Evolutionary conservation across 2,113 vertebrate species (phyloP), one percentile per base, ranked within the genome.

Genomic region (Periophthalmus modestus): DNA sequence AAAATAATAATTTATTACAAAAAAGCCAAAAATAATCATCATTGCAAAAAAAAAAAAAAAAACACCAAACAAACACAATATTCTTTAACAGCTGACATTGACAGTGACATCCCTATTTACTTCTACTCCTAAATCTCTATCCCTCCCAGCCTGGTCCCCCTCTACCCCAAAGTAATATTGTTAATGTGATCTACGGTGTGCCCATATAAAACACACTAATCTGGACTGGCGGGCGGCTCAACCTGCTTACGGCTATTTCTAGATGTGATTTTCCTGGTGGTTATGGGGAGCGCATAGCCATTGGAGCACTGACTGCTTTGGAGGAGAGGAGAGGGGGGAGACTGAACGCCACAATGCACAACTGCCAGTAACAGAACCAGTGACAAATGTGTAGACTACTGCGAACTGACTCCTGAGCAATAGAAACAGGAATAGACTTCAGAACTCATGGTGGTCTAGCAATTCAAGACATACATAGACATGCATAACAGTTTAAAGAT

Each of bases 161-260:
- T 77, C 69, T 69, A 13, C 34, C 73, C 69, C 59, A 80, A 74
- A 82, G 79, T 82, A 88, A 86, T 92, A 90, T 82, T 67, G 75
- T 83, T 87, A 89, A 91, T 89, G 87, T 82, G 85, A 89, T 89
- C 79, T 82, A 79, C 76, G 75, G 81, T 71, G 75, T 46, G 55
- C 85, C 90, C 88, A 89, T 88, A 88, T 87, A 92, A 82, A 82
- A 84, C 63, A 66, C 73, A 85, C 59, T 90, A 91, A 91, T 92
- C 88, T 88, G 71, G 71, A 46, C 72, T 84, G 19, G 69, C 11
- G 58, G 81, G 69, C 11, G 54, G 82, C 77, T 82, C 71, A 82
- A 82, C 72, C 68, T 77, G 72, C 66, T 68, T 63, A 47, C 24
- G 23, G 79, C 87, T 88, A 87, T 91, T 86, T 82, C 81, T 77